phyloP scores from a whole-genome alignment of 2,113 vertebrate genomes.

The Esox niger region DNA sequence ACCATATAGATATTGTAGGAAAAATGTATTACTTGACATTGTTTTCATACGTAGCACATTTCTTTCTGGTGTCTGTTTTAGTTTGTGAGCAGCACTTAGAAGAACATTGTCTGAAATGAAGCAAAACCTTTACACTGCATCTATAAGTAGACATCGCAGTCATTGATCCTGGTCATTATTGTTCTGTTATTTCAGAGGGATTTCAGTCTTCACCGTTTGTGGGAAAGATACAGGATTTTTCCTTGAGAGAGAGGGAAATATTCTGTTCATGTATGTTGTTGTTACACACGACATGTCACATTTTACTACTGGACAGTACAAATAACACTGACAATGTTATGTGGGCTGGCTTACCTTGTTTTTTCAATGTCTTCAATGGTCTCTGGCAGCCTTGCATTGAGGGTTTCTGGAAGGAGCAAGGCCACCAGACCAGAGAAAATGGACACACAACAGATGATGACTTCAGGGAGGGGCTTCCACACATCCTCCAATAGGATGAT shows the following conservation, averaged over 20 bases:
- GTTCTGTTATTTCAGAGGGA: background rate
- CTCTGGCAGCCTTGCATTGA: constrained; percentile 70
- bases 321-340: background rate
- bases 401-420: constrained; percentile 77
- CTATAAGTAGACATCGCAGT: no score
- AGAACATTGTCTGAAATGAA: no score
- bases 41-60: no score
- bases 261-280: no score
- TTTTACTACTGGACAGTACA: background rate
- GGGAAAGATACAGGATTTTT: background rate
- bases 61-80: no score
- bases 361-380: constrained; percentile 78
- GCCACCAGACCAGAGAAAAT: constrained; percentile 60
- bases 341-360: constrained; percentile 52
- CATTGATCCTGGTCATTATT: background rate
- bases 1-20: no score
- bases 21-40: no score
- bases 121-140: no score
- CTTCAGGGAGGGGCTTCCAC: constrained; percentile 71
- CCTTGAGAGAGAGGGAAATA: background rate
- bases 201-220: background rate
- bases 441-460: constrained; percentile 64
- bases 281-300: no score
- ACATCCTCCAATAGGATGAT: constrained; percentile 72
- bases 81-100: no score